Conservation (phyloP, 2,888 invertebrate genomes). For the Tiphia femorata region DNA sequence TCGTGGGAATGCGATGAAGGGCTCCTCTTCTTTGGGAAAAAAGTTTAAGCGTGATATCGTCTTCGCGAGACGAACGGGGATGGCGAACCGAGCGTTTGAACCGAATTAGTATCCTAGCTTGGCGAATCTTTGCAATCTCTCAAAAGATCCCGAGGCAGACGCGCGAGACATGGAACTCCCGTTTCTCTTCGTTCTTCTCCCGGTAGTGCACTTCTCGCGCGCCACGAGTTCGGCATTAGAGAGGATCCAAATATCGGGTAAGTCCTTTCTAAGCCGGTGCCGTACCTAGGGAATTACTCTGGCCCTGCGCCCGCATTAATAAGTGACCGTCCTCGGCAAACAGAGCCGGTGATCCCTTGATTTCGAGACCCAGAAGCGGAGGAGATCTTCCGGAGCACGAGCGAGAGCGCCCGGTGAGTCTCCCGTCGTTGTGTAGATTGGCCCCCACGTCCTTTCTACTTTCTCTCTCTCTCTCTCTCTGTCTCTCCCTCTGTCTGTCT, state of each 20-base stretch:
- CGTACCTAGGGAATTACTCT: constrained; percentile 51
- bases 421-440: constrained; percentile 28
- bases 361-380: constrained; percentile 34
- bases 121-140: too few relatives aligned
- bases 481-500: not conserved
- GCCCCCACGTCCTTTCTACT: constrained; percentile 12
- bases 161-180: too few relatives aligned
- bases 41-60: not conserved
- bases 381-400: not conserved
- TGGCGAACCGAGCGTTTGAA: too few relatives aligned
- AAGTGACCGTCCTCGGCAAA: constrained; percentile 57
- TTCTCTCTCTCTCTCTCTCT: constrained; percentile 10
- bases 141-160: too few relatives aligned
- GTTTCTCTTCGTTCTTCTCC: too few relatives aligned
- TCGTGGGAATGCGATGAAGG: not conserved
- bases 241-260: constrained; percentile 56
- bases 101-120: too few relatives aligned
- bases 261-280: constrained; percentile 57
- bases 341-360: constrained; percentile 43
- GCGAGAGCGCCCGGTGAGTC: too few relatives aligned
- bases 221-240: constrained; percentile 46
- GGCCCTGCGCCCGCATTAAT: constrained; percentile 67
- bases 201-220: too few relatives aligned
- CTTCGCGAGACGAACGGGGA: too few relatives aligned
- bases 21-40: not conserved